These are phyloP conservation scores for Forficula auricularia DNA, from an alignment of 1,140 invertebrate genomes.

Conservation along the genomic window DNA sequence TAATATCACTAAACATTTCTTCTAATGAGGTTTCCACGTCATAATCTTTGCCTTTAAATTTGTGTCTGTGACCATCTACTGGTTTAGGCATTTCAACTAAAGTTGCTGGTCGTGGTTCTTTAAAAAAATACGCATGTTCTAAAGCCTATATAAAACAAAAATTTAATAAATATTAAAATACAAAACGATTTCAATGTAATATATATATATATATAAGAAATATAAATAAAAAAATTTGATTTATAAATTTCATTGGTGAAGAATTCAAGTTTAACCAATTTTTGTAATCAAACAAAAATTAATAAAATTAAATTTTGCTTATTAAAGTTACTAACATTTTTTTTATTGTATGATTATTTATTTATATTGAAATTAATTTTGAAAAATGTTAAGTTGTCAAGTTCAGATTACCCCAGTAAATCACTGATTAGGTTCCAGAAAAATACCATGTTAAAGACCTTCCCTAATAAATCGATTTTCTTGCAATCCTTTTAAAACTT, in stretches of 20 bases:
- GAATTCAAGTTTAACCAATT: neutral
- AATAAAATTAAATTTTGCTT: too few relatives aligned
- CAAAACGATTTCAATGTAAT: constrained; percentile 3
- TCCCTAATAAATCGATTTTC: too few relatives aligned
- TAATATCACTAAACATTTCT: constrained; percentile 7
- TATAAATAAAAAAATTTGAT: constrained; percentile 4
- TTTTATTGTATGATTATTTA: too few relatives aligned
- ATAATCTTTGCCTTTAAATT: constrained; percentile 8
- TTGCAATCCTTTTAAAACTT: too few relatives aligned
- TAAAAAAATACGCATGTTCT: constrained; percentile 36
- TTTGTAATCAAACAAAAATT: too few relatives aligned
- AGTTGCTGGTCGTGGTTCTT: constrained; percentile 30
- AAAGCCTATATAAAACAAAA: constrained; percentile 26
- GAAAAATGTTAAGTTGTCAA: too few relatives aligned
- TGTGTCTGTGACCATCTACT: constrained; percentile 8
- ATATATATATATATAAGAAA: constrained; percentile 2
- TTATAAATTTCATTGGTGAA: neutral
- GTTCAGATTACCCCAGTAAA: too few relatives aligned
- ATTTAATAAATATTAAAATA: constrained; percentile 7
- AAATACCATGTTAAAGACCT: too few relatives aligned
- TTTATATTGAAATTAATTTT: too few relatives aligned
- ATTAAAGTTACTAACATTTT: too few relatives aligned
- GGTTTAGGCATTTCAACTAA: constrained; percentile 31
- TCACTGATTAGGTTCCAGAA: too few relatives aligned
- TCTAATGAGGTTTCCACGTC: constrained; percentile 6